A percentile compares a stretch with the other conserved stretches of the same genome.
phyloP scores from a whole-genome alignment of 2,113 vertebrate genomes.

The Rhizomys pruinosus region DNA sequence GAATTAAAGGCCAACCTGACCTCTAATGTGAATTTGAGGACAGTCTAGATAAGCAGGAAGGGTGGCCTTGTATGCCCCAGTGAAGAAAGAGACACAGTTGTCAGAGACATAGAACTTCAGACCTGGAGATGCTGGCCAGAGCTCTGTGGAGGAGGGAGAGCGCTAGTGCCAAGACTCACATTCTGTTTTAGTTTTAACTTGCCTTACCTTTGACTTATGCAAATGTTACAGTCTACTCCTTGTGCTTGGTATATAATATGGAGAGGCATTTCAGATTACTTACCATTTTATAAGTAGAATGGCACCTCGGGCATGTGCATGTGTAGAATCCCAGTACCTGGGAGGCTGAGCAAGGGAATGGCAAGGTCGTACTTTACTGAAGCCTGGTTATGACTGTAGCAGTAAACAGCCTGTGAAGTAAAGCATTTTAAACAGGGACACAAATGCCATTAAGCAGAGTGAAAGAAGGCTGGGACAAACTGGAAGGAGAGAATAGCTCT shows the following conservation, averaged over 20 bases:
- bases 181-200: not conserved
- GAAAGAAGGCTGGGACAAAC: not conserved
- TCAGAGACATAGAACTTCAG: not conserved
- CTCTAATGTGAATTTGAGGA: not conserved
- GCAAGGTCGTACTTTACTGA: not conserved
- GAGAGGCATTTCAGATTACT: constrained; percentile 1
- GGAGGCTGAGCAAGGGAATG: not conserved
- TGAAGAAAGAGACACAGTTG: not conserved
- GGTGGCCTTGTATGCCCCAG: not conserved
- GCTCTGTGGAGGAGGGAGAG: not conserved
- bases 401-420: not conserved
- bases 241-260: not conserved
- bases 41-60: not conserved
- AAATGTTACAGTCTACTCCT: constrained; percentile 34
- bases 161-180: not conserved
- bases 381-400: not conserved
- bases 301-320: not conserved
- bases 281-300: not conserved
- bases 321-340: not conserved
- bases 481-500: not conserved
- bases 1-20: not conserved
- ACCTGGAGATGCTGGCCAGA: not conserved
- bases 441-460: not conserved
- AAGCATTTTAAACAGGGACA: constrained; percentile 20
- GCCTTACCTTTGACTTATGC: not conserved